phyloP scores from a whole-genome alignment of 2,888 invertebrate genomes.

The Drosophila nr. medialis region DNA sequence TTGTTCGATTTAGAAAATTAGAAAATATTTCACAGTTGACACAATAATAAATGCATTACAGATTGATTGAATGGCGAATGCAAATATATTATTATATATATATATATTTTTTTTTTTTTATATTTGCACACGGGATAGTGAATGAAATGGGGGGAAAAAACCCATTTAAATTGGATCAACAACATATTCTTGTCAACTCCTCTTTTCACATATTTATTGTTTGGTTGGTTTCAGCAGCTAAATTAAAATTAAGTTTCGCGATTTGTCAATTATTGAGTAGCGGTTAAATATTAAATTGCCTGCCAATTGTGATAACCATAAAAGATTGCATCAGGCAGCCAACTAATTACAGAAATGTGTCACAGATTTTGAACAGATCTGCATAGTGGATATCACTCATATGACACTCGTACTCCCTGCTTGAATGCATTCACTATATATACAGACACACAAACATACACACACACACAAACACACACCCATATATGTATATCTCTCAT shows the following conservation, averaged over 20 bases:
- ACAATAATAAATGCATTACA: slow-evolving; percentile 62
- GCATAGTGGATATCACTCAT: slow-evolving; percentile 11
- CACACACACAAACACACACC: background rate
- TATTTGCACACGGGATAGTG: slow-evolving; percentile 26
- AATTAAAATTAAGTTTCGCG: slow-evolving; percentile 61
- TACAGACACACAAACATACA: background rate
- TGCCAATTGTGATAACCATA: slow-evolving; percentile 27
- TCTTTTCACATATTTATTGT: slow-evolving; percentile 27
- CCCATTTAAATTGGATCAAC: slow-evolving; percentile 6
- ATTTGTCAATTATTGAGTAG: slow-evolving; percentile 14
- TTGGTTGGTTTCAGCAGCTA: slow-evolving; percentile 27
- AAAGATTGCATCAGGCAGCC: slow-evolving; percentile 36
- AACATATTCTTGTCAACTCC: background rate
- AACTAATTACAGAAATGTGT: slow-evolving; percentile 69
- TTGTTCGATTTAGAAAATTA: slow-evolving; percentile 49
- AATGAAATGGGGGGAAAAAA: slow-evolving; percentile 22
- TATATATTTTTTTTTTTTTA: too few relatives aligned
- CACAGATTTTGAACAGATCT: slow-evolving; percentile 41
- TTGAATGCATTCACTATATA: slow-evolving; percentile 10
- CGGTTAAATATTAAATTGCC: slow-evolving; percentile 49
- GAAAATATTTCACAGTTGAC: slow-evolving; percentile 59
- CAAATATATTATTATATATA: slow-evolving; percentile 13
- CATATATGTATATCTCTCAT: slow-evolving; percentile 12
- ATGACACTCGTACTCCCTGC: slow-evolving; percentile 3
- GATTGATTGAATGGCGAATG: slow-evolving; percentile 62